Percentiles rank a stretch among this genome's conserved stretches.
Evolutionary conservation across 2,797 vertebrate species (phyloP).

Genomic region (Glyptemys insculpta): DNA sequence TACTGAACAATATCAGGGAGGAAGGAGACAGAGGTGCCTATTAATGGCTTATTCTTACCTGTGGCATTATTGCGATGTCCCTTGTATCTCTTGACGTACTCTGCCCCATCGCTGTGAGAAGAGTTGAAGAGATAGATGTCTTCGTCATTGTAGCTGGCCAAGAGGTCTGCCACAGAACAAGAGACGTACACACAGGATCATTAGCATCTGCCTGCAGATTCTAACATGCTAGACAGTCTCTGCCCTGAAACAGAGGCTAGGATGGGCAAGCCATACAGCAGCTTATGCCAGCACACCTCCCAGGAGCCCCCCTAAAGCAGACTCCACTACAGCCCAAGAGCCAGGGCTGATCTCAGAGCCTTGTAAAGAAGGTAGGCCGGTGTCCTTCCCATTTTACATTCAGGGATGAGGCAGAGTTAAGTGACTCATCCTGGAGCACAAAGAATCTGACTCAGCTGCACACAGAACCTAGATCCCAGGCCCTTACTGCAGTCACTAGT

Average conservation of each 20-base stretch:
- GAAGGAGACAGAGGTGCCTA: no score
- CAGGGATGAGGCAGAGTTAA: not conserved
- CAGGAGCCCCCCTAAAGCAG: not conserved
- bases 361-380: not conserved
- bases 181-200: accelerated
- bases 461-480: not conserved
- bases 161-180: slow-evolving; percentile 85
- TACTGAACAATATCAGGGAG: not conserved
- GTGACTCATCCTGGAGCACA: not conserved
- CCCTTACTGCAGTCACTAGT: not conserved
- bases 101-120: slow-evolving; percentile 93
- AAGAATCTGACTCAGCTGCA: not conserved
- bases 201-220: not conserved
- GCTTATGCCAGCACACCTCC: not conserved
- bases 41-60: slow-evolving; percentile 76
- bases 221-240: not conserved
- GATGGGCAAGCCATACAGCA: not conserved
- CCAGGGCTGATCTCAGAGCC: not conserved
- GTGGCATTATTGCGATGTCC: slow-evolving; percentile 97
- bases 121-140: slow-evolving; percentile 97
- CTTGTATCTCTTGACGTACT: slow-evolving; percentile 92
- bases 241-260: not conserved
- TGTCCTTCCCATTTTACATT: not conserved
- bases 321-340: not conserved
- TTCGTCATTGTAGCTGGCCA: slow-evolving; percentile 96